Conservation (phyloP, 2,888 invertebrate genomes). For the Melipona bicolor region DNA sequence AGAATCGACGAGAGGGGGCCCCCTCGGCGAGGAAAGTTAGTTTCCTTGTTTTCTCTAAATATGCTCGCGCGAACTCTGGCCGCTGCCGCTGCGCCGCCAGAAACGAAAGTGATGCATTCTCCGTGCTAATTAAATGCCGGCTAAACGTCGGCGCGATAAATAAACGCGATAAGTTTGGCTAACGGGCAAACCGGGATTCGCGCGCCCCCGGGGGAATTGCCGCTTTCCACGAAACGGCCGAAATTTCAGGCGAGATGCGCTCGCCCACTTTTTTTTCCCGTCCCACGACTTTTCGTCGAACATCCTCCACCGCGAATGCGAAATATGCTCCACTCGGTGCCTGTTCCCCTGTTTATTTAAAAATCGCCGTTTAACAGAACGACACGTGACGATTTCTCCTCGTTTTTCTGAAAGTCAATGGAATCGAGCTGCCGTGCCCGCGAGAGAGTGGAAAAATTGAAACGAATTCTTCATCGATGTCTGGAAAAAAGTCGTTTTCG, state of each 20-base stretch:
- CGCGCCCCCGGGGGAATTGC: constrained; percentile 32
- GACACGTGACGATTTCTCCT: not conserved
- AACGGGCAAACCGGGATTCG: constrained; percentile 45
- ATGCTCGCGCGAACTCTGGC: constrained; percentile 21
- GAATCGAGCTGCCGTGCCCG: not conserved
- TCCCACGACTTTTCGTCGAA: constrained; percentile 46
- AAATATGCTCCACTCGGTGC: not conserved
- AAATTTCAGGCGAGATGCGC: constrained; percentile 38
- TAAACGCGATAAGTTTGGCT: constrained; percentile 63
- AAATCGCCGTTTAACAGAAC: not conserved
- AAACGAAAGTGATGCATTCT: constrained; percentile 41
- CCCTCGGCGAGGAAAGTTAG: constrained; percentile 11
- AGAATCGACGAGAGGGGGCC: constrained; percentile 21
- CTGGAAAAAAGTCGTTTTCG: too few relatives aligned
- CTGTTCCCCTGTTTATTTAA: not conserved
- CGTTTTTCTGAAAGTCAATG: not conserved
- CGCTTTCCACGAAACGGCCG: constrained; percentile 43
- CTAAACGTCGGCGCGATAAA: constrained; percentile 54
- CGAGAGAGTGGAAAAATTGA: too few relatives aligned
- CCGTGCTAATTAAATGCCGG: constrained; percentile 47
- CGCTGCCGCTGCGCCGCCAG: not conserved
- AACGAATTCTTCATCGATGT: too few relatives aligned
- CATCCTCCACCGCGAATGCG: not conserved
- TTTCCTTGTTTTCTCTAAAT: constrained; percentile 32
- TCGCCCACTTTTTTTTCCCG: constrained; percentile 30